Percentiles rank a stretch among this genome's conserved stretches.
phyloP scores from a whole-genome alignment of 2,888 invertebrate genomes.

The Drosophila sordidula region DNA sequence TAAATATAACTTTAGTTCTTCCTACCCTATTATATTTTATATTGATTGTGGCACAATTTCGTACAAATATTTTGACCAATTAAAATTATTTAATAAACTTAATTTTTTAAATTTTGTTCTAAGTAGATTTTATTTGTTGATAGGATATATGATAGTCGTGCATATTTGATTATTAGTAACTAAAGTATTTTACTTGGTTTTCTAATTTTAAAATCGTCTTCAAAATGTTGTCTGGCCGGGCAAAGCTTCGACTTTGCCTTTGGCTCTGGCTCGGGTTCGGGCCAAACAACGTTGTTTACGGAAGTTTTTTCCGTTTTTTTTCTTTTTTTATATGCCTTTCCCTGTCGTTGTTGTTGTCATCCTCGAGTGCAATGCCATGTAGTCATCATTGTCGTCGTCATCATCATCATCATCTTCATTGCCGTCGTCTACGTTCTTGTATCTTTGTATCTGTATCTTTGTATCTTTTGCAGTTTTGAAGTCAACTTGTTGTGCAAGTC shows the following conservation, averaged over 20 bases:
- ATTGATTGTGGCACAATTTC: too few relatives aligned
- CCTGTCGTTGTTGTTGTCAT: slow-evolving; percentile 33
- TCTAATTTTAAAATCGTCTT: slow-evolving; percentile 79
- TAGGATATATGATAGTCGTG: neutral
- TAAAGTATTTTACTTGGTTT: slow-evolving; percentile 52
- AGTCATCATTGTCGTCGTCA: slow-evolving; percentile 52
- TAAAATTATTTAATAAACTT: neutral
- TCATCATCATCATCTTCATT: slow-evolving; percentile 40
- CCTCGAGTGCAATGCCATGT: slow-evolving; percentile 77
- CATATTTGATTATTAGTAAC: neutral
- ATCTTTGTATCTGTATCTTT: slow-evolving; percentile 58
- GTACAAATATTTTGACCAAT: neutral
- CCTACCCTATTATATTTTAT: too few relatives aligned
- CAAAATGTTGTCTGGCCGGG: slow-evolving; percentile 66
- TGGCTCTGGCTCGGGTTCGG: slow-evolving; percentile 31
- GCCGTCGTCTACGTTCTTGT: slow-evolving; percentile 45
- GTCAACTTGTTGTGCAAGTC: slow-evolving; percentile 75
- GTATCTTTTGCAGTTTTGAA: slow-evolving; percentile 62
- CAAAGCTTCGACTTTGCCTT: slow-evolving; percentile 48
- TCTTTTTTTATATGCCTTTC: slow-evolving; percentile 23
- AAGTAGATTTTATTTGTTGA: neutral
- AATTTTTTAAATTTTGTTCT: too few relatives aligned
- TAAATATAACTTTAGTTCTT: too few relatives aligned
- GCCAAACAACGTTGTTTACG: slow-evolving; percentile 65
- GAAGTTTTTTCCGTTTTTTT: slow-evolving; percentile 67